Evolutionary conservation across 2,888 invertebrate genomes (phyloP).

Genomic region (Neoitamus cyanurus): DNA sequence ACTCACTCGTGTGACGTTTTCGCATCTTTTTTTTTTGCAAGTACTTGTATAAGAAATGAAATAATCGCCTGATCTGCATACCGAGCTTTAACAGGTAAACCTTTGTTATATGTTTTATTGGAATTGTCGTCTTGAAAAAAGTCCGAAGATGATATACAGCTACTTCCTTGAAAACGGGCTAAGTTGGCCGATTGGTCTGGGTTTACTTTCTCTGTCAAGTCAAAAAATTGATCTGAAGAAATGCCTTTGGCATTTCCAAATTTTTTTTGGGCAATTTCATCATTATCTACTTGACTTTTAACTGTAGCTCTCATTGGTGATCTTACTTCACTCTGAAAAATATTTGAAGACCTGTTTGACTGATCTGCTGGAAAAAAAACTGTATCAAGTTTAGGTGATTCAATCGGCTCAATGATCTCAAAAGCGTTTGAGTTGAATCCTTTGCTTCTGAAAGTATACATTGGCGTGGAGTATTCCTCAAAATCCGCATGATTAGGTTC

Average conservation of each 20-base stretch:
- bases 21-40: no score
- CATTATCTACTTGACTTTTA: slow-evolving; percentile 59
- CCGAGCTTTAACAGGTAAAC: neutral
- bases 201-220: slow-evolving; percentile 69
- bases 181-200: slow-evolving; percentile 73
- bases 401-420: slow-evolving; percentile 65
- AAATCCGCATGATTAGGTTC: slow-evolving; percentile 51
- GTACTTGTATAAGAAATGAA: no score
- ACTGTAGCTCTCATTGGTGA: slow-evolving; percentile 46
- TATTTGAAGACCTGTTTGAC: slow-evolving; percentile 51
- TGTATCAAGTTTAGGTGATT: slow-evolving; percentile 61
- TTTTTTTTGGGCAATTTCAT: slow-evolving; percentile 90
- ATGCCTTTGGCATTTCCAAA: slow-evolving; percentile 98
- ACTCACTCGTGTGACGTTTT: no score
- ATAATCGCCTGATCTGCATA: no score
- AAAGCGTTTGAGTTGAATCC: slow-evolving; percentile 64
- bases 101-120: slow-evolving; percentile 54
- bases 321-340: slow-evolving; percentile 55
- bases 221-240: slow-evolving; percentile 97
- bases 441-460: slow-evolving; percentile 59
- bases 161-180: slow-evolving; percentile 89
- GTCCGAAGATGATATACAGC: slow-evolving; percentile 95
- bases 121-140: slow-evolving; percentile 79
- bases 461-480: slow-evolving; percentile 64
- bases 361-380: slow-evolving; percentile 61